These are phyloP conservation scores for Leptoteleia sp. DNA, from an alignment of 1,140 invertebrate species.

Conservation along the genomic window DNA sequence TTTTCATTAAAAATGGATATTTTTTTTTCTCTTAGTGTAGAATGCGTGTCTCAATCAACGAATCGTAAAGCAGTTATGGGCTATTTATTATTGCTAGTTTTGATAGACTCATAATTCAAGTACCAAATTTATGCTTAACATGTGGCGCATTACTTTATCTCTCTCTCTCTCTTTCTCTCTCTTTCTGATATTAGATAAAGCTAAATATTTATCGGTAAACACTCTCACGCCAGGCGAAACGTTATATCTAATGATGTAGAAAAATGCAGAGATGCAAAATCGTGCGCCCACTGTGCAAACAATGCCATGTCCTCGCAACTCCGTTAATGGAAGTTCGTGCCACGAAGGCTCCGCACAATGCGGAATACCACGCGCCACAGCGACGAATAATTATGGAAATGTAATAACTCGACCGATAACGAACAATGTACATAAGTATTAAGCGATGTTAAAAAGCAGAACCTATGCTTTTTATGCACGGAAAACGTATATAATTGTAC, in stretches of 20 bases:
- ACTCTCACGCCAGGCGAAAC: neutral
- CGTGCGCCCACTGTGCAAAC: conserved; percentile 31
- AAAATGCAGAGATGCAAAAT: conserved; percentile 37
- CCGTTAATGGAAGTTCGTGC: conserved; percentile 35
- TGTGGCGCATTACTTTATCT: neutral
- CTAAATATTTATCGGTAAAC: conserved; percentile 9
- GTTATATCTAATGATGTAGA: conserved; percentile 32
- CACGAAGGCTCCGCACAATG: conserved; percentile 21
- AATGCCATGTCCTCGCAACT: conserved; percentile 27
- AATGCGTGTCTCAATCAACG: too few relatives aligned
- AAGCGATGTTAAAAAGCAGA: too few relatives aligned
- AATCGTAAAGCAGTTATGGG: too few relatives aligned
- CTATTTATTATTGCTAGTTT: too few relatives aligned
- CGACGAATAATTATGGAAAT: conserved; percentile 31
- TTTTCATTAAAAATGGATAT: too few relatives aligned
- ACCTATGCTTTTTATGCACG: too few relatives aligned
- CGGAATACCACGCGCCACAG: conserved; percentile 8
- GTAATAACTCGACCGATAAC: conserved; percentile 16
- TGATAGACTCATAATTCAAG: too few relatives aligned
- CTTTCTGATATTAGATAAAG: conserved; percentile 26
- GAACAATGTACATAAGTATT: neutral
- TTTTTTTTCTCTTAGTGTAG: too few relatives aligned
- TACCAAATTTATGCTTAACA: conserved; percentile 1
- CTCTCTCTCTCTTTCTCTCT: too few relatives aligned
- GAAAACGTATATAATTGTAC: too few relatives aligned